These are phyloP conservation scores for Trichogramma evanescens DNA, from an alignment of 2,888 invertebrate genomes.

Conservation along the genomic window DNA sequence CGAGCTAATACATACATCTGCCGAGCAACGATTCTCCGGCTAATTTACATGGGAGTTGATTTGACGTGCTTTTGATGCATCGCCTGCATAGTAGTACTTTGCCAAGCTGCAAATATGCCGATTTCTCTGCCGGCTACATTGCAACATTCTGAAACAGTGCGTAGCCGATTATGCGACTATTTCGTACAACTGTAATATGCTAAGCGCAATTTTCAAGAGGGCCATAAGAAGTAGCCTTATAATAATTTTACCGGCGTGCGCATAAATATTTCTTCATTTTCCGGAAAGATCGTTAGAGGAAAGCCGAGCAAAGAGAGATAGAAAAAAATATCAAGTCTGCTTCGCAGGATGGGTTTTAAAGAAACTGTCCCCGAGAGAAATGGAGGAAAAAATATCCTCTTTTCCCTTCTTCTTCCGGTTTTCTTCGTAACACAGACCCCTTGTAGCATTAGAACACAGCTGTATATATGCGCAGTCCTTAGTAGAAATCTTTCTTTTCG, in stretches of 20 bases:
- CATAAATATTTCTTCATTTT: conserved; percentile 28
- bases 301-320: too few relatives aligned
- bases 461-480: not conserved
- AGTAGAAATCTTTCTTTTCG: not conserved
- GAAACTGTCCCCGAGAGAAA: conserved; percentile 11
- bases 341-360: conserved; percentile 9
- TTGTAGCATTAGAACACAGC: not conserved
- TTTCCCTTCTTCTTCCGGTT: conserved; percentile 7
- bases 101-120: too few relatives aligned
- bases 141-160: too few relatives aligned
- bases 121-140: too few relatives aligned
- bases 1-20: too few relatives aligned
- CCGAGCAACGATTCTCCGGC: too few relatives aligned
- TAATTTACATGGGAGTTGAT: too few relatives aligned
- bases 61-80: too few relatives aligned
- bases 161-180: too few relatives aligned
- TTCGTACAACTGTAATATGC: too few relatives aligned
- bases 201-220: too few relatives aligned
- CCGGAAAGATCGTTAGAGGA: conserved; percentile 18
- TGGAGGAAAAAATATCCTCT: not conserved
- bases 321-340: conserved; percentile 14
- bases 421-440: not conserved
- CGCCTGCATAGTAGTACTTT: conserved; percentile 1
- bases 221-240: too few relatives aligned
- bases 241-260: not conserved